Evolutionary conservation across 2,797 vertebrate genomes (phyloP), one percentile per base, ranked within the genome.

Genomic region (Sebastes wilsoni): DNA sequence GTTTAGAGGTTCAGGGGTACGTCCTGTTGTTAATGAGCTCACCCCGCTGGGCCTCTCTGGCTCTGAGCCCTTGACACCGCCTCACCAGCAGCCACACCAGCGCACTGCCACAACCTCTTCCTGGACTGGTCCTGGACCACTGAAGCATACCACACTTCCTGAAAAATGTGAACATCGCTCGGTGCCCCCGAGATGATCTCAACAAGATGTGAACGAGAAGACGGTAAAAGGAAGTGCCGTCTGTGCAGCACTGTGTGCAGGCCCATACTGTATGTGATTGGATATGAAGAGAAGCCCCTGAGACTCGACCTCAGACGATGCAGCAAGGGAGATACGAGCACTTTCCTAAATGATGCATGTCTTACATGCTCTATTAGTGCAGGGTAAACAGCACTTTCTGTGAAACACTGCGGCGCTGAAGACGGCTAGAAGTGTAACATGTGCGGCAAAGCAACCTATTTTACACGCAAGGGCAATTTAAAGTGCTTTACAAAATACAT

Each of bases 1-100:
- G 87, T 91, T 92, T 92, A 87, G 88, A 93, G 93, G 89, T 93
- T 87, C 90, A 88, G 90, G 88, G 92, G 84, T 93, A 92, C 80
- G 88, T 92, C 85, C 91, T 93, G 90, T 89, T 91, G 86, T 88
- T 94, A 92, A 94, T 93, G 94, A 93, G 90, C 85, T 91, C 92
- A 88, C 90, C 89, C 87, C 34, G 32, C 82, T 72, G 86, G 90
- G 92, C 90, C 87, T 86, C 89, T 87, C 89, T 84, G 89, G 76
- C 89, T 79, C 80, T 12, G 64, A 82, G 85, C 88, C 84, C 70
- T 61, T 4, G 28, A 89, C 66, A 61, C 87, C 68, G 83, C 69
- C 76, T 82, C 89, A 81, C 69, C 72, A 81, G 74, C 72, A 81
- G 74, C 67, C 74, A 54, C 81, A 88, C 73, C 79, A 73, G 71